Percentiles rank a stretch among this genome's conserved stretches.
These are phyloP conservation scores for Rhinogobio ventralis DNA, from an alignment of 2,797 vertebrate genomes.

Conservation along the genomic window DNA sequence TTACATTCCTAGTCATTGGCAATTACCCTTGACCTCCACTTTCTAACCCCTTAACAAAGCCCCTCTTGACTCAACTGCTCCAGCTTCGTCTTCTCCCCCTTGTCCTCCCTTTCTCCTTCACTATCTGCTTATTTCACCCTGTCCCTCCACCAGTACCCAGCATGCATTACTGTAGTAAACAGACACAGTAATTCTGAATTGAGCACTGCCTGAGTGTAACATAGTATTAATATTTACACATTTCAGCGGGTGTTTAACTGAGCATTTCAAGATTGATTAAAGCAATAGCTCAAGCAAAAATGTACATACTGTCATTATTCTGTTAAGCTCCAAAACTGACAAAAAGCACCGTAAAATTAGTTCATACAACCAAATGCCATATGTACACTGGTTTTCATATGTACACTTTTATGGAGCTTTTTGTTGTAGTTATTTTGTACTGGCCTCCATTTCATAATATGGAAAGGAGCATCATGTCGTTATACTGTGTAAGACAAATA, in stretches of 20 bases:
- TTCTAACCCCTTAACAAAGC: conserved; percentile 46
- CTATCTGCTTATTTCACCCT: conserved; percentile 3
- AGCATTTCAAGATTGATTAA: not conserved
- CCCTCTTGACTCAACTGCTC: conserved; percentile 42
- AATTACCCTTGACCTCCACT: conserved; percentile 37
- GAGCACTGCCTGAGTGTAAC: not conserved
- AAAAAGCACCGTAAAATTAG: not conserved
- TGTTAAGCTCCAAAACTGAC: not conserved
- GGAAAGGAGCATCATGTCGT: not conserved
- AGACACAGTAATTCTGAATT: not conserved
- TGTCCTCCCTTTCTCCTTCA: not conserved
- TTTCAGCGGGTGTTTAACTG: not conserved
- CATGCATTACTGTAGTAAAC: conserved; percentile 2
- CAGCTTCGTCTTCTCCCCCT: conserved; percentile 11
- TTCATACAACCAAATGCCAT: too few species aligned
- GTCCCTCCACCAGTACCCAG: not conserved
- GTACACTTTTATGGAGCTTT: too few species aligned
- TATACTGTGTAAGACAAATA: not conserved
- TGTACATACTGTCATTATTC: not conserved
- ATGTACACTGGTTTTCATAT: too few species aligned
- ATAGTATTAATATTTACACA: not conserved
- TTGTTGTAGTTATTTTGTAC: too few species aligned
- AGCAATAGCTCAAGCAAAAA: not conserved
- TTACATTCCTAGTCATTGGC: conserved; percentile 50
- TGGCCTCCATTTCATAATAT: not conserved